These are phyloP conservation scores for Pelecanus crispus DNA, from an alignment of 2,113 vertebrate species.

Conservation along the genomic window DNA sequence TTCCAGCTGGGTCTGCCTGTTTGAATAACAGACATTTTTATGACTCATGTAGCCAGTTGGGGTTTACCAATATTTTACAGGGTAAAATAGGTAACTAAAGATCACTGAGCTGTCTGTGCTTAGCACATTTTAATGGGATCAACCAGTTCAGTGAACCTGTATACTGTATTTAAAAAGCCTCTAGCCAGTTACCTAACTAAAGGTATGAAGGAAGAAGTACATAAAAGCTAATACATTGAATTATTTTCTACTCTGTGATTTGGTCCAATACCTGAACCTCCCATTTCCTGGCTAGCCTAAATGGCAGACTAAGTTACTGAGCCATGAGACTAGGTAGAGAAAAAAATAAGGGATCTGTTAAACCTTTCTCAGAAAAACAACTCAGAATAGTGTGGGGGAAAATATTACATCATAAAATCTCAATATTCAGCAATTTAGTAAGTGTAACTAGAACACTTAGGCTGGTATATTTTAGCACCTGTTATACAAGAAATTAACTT, in stretches of 20 bases:
- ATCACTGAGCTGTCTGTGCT: constrained; percentile 20
- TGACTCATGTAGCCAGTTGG: neutral
- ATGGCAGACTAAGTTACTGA: neutral
- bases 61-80: constrained; percentile 39
- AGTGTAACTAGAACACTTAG: neutral
- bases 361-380: neutral
- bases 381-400: neutral
- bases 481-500: neutral
- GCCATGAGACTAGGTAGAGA: neutral
- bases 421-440: neutral
- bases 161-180: neutral
- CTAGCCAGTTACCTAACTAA: neutral
- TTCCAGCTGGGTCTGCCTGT: neutral
- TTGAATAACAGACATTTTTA: neutral
- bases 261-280: neutral
- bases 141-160: constrained; percentile 2
- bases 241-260: neutral
- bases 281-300: neutral
- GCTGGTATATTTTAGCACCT: neutral
- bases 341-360: neutral
- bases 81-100: constrained; percentile 23
- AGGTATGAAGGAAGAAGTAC: neutral
- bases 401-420: neutral
- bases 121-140: constrained; percentile 24
- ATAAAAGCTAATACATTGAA: neutral